Base-by-base conservation (phyloP, 1,140 invertebrate species). In the Temnothorax curvispinosus region DNA sequence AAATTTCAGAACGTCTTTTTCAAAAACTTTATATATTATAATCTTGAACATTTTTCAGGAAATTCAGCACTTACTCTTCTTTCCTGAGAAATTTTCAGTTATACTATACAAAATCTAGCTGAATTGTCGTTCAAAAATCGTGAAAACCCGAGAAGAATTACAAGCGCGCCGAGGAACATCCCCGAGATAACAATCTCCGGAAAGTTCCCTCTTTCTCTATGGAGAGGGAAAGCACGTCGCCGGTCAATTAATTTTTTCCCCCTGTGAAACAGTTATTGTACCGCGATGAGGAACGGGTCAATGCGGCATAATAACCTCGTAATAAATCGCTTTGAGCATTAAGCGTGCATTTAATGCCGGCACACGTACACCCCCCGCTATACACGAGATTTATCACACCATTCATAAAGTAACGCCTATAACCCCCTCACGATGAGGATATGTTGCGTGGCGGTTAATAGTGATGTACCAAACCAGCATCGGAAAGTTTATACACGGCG, bases 271-370 rank as follows among this genome's bases (percentile, higher is more conserved):
- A 56, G 80, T 74, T 84, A 74, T 60, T 74, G 80, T 74, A 65
- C 54, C 38, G 21, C 38, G 35, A 32, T 60, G 54, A 86, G n/a
- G 60, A 60, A 89, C 69, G 50, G 71, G 78, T 65, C 72, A 62
- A 44, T 60, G 41, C 50, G 44, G 60, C 32, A 58, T 72, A 87
- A 90, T 90, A 90, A 90, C 89, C 88, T 89, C 80, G 81, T 74
- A 65, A 90, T 90, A 90, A 90, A 90, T 90, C 67, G 86, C 52
- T 71, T 27, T 44, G 69, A 78, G 86, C 80, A 84, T 75, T 87
- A 84, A 88, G 82, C 86, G 60, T 85, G 89, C 86, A 90, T 85
- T 89, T 88, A 87, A 90, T 90, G 80, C 87, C 56, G 75, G 67
- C 78, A 64, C 77, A 77, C 54, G 56, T 60, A 56, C 58, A 41